These are phyloP conservation scores for Oreochromis tanganicae DNA, from an alignment of 2,113 vertebrate species.

Conservation along the genomic window DNA sequence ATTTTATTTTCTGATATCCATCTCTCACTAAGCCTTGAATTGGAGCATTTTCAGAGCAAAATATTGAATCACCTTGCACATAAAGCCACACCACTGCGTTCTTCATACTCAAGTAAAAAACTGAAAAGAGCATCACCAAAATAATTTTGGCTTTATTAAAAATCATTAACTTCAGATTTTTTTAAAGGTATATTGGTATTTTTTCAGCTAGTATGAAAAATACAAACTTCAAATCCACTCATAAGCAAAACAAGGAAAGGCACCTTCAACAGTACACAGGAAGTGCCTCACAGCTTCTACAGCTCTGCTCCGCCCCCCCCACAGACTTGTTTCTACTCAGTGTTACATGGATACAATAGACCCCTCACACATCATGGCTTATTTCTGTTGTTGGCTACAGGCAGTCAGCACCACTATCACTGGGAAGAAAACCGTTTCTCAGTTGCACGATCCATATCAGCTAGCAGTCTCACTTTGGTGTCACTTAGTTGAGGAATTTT, in stretches of 20 bases:
- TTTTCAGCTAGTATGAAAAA: conserved; percentile 53
- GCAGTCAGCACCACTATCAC: neutral
- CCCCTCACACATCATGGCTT: neutral
- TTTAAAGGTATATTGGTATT: conserved; percentile 19
- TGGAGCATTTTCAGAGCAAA: neutral
- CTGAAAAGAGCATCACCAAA: conserved; percentile 11
- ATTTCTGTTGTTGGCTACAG: neutral
- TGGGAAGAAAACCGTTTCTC: neutral
- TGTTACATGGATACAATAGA: neutral
- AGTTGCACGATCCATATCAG: neutral
- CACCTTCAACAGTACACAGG: conserved; percentile 16
- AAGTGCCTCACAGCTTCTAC: neutral
- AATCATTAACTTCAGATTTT: conserved; percentile 26
- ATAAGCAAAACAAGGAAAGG: conserved; percentile 43
- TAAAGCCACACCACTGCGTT: neutral
- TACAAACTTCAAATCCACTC: conserved; percentile 47
- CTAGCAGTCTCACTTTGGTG: neutral
- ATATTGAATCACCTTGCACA: neutral
- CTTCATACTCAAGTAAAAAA: neutral
- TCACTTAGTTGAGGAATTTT: neutral
- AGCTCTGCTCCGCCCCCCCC: conserved; percentile 8
- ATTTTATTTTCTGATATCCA: neutral
- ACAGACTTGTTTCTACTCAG: neutral
- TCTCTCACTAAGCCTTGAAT: neutral
- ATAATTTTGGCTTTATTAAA: conserved; percentile 58